Percentiles rank a stretch among this genome's conserved stretches.
These are phyloP conservation scores for Drosophila albomicans DNA, from an alignment of 1,140 invertebrate genomes.

Conservation along the genomic window DNA sequence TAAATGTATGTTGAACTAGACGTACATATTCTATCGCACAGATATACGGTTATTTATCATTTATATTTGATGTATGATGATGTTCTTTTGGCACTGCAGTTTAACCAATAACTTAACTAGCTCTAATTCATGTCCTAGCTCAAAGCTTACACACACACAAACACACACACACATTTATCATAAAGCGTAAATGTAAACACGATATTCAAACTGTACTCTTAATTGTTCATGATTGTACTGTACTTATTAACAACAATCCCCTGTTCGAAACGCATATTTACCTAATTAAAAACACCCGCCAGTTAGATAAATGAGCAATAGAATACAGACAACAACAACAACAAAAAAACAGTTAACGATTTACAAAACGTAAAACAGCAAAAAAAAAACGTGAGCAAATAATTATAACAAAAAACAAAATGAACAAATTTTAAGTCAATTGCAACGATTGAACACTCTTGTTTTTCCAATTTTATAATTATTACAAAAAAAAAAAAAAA, in stretches of 20 bases:
- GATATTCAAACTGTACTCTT: conserved; percentile 11
- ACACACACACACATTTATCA: neutral
- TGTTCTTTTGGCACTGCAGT: conserved; percentile 23
- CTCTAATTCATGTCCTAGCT: conserved; percentile 47
- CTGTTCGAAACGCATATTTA: neutral
- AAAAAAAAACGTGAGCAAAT: conserved; percentile 3
- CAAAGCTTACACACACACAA: conserved; percentile 20
- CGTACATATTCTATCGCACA: conserved; percentile 21
- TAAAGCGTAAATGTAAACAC: neutral
- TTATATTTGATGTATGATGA: conserved; percentile 23
- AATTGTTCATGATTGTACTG: conserved; percentile 1
- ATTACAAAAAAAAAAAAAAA: no score
- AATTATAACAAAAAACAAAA: conserved; percentile 15
- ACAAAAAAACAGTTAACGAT: conserved; percentile 36
- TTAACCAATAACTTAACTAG: conserved; percentile 28
- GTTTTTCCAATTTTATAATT: conserved; percentile 2
- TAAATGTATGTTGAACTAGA: conserved; percentile 26
- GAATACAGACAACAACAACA: conserved; percentile 2
- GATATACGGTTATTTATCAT: conserved; percentile 15
- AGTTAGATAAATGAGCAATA: conserved; percentile 38
- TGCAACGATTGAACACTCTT: conserved; percentile 24
- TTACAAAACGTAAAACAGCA: conserved; percentile 20
- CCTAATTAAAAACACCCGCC: neutral
- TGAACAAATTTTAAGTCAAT: conserved; percentile 37
- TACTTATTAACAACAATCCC: conserved; percentile 2